Evolutionary conservation across 2,113 vertebrate species (phyloP).

Genomic region (Microcebus murinus): DNA sequence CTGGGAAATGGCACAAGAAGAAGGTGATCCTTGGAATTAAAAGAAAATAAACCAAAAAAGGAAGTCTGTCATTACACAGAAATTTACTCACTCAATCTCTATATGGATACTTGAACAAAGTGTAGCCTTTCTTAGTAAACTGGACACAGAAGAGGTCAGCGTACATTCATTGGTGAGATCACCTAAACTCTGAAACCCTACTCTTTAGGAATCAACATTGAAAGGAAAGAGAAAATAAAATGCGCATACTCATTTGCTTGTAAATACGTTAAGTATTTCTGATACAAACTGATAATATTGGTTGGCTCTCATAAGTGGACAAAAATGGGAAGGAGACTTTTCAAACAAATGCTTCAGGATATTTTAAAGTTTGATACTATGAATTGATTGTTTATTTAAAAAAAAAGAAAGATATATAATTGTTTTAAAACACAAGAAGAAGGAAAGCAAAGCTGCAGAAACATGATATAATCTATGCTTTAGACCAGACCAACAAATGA

Average conservation of each 20-base stretch:
- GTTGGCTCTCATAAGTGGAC: background rate
- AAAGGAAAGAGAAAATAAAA: background rate
- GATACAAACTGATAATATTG: background rate
- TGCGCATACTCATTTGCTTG: background rate
- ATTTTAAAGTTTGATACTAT: background rate
- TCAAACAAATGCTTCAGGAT: background rate
- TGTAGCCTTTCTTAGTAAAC: background rate
- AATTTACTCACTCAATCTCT: background rate
- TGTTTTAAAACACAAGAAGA: background rate
- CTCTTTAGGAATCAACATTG: background rate
- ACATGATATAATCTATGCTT: background rate
- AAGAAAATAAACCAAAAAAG: background rate
- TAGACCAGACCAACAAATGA: background rate
- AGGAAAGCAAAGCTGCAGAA: background rate
- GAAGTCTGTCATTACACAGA: background rate
- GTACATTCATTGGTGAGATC: background rate
- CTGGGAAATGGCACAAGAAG: background rate
- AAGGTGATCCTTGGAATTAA: background rate
- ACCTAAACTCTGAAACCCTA: background rate
- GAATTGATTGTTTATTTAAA: background rate
- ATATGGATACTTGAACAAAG: background rate
- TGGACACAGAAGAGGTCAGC: background rate
- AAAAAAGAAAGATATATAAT: slow-evolving; percentile 27
- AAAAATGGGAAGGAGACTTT: background rate
- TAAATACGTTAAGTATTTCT: background rate